These are phyloP conservation scores for Motacilla alba DNA, from an alignment of 2,113 vertebrate species.

Conservation along the genomic window DNA sequence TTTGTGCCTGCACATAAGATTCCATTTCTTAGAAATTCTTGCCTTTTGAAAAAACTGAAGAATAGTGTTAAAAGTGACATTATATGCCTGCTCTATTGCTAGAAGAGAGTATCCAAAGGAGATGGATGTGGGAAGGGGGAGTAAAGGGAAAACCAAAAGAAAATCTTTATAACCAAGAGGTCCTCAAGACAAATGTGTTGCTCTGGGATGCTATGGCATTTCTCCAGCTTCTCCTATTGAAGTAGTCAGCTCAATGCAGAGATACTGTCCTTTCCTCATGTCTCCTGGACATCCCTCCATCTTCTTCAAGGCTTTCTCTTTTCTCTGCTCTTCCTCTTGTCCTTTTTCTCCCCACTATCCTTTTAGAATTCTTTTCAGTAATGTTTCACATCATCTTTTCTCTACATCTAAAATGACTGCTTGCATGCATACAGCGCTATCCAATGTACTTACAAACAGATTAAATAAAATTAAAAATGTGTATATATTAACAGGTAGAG, in stretches of 20 bases:
- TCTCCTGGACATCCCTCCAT: neutral
- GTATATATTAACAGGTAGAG: neutral
- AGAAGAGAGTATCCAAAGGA: neutral
- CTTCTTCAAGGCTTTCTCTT: neutral
- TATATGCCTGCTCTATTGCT: neutral
- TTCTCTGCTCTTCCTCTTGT: neutral
- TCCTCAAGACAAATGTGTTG: constrained; percentile 22
- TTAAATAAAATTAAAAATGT: constrained; percentile 1
- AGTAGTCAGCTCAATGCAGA: constrained; percentile 37
- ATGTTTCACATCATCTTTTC: neutral
- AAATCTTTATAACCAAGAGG: neutral
- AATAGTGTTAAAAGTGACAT: neutral
- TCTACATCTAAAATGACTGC: neutral
- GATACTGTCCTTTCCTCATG: neutral
- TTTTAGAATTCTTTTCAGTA: neutral
- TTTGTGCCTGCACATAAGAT: neutral
- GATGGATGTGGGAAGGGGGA: neutral
- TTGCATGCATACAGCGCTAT: neutral
- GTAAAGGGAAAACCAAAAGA: neutral
- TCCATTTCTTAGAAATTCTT: neutral
- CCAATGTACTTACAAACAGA: neutral
- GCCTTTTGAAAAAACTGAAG: constrained; percentile 2
- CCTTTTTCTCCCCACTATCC: neutral
- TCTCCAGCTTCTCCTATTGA: constrained; percentile 60
- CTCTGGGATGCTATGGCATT: constrained; percentile 42